Base-by-base conservation (phyloP, 2,797 vertebrate species). In the Crossoptilon crossoptilon region DNA sequence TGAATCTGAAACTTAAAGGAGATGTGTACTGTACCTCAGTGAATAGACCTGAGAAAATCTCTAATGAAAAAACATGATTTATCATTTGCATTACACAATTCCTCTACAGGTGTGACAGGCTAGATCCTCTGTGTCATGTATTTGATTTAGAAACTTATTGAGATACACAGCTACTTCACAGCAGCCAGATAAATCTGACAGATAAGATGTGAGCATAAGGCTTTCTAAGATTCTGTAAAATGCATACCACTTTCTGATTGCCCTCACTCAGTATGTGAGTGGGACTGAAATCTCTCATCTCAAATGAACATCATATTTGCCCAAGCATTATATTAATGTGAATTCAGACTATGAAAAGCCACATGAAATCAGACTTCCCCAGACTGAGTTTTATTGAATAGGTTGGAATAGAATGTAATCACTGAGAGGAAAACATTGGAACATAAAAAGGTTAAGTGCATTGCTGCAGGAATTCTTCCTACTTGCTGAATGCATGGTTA, bases 191-290 rank as follows among this genome's bases (percentile, higher is more conserved):
- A 88, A 79, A 73, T 6, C 35, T 79, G 43, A 41, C 9, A 78
- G 37, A 8, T 31, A 67, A 70, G 6, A 49, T 7, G 22, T 24
- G 10, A 41, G 4, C 18, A 31, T n/a, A 87, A 90, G 19, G 2
- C 3, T 76, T 87, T 88, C 18, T 53, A 76, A 58, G 23, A 29
- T 68, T 67, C 60, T 39, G 6, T 76, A 78, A 76, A 86, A 87
- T 37, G 27, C 37, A 29, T 22, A 35, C 2, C 3, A 48, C 23
- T 51, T 55, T 66, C 77, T 90, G 51, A 16, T 43, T 75, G 33
- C 7, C 26, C n/a, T 86, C 29, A 46, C n/a, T 86, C n/a, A 43
- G 26, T 56, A 19, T 8, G 13, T 60, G 11, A 73, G 23, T 37
- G 19, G 11, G 24, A 27, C 31, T 49, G 44, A 90, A 93, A 79